Base-by-base conservation (phyloP, 2,888 invertebrate genomes). In the Melanostoma mellinum region DNA sequence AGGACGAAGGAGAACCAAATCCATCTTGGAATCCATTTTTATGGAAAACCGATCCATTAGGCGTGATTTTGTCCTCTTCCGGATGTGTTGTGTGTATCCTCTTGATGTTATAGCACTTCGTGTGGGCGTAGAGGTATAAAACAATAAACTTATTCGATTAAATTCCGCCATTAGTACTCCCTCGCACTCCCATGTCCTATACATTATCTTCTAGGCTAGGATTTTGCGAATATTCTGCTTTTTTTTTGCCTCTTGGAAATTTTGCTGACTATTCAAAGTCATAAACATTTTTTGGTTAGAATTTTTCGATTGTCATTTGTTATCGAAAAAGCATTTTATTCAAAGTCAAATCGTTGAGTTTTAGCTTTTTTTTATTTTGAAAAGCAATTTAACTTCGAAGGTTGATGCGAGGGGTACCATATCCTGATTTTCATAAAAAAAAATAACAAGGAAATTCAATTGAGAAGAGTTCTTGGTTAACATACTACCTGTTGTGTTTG, bases 1-100 rank as follows among this genome's bases (percentile, higher is more conserved):
- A 61, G 72, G 68, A 58, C 65, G 67, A 63, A 10, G 53, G 46
- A 44, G 20, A 58, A 75, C 42, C 58, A 61, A 78, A 84, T 79
- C 73, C 84, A 84, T 84, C 84, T 79, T 42, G 33, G 44, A 74
- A 60, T 71, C 50, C 55, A 65, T 74, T 79, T 69, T 84, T 84
- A 84, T 84, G 79, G 78, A 84, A 79, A 84, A 61, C 73, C 69
- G 84, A 71, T 79, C 69, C 84, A 84, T 84, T 84, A 84, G 71
- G 33, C 46, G 60, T 60, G 60, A 75, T 79, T 77, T 69, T 69
- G 82, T 63, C 52, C 63, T 69, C 20, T 38, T 67, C 35, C 46
- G 46, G 46, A 44, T 61, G 55, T 48, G 61, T 20, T 72, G 35
- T 71, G 58, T 46, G 40, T 42, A 9, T 42, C 40, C 8, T 10